Percentiles rank a stretch among this genome's conserved stretches.
phyloP scores from a whole-genome alignment of 1,140 invertebrate species.

The Drosophila azteca region DNA sequence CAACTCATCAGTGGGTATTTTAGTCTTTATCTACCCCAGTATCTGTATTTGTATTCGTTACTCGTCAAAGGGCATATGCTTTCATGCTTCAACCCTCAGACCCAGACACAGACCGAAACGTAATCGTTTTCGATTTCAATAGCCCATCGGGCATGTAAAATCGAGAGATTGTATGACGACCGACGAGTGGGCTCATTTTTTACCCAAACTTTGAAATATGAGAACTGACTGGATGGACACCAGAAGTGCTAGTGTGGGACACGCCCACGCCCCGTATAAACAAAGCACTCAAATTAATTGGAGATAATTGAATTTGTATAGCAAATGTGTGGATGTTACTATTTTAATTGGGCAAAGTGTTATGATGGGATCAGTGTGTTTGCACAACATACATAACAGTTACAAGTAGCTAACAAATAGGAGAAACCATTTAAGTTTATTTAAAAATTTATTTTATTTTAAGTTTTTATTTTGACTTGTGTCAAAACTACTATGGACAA shows the following conservation, averaged over 20 bases:
- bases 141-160: slow-evolving; percentile 21
- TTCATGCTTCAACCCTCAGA: slow-evolving; percentile 50
- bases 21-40: slow-evolving; percentile 64
- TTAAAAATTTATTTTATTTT: too few relatives aligned
- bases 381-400: too few relatives aligned
- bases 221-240: slow-evolving; percentile 28
- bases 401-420: too few relatives aligned
- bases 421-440: too few relatives aligned
- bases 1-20: slow-evolving; percentile 80
- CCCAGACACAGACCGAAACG: slow-evolving; percentile 6
- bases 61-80: slow-evolving; percentile 70
- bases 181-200: slow-evolving; percentile 7
- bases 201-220: slow-evolving; percentile 50
- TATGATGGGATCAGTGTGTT: too few relatives aligned
- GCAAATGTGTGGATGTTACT: slow-evolving; percentile 16
- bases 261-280: slow-evolving; percentile 47
- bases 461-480: background rate
- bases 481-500: background rate
- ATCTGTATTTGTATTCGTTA: slow-evolving; percentile 31
- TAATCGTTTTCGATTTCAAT: slow-evolving; percentile 65
- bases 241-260: slow-evolving; percentile 22
- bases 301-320: slow-evolving; percentile 53
- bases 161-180: slow-evolving; percentile 30
- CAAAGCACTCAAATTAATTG: slow-evolving; percentile 70
- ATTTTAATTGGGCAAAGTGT: background rate